Conservation (phyloP, 2,113 vertebrate species). For the Hippopotamus amphibius region DNA sequence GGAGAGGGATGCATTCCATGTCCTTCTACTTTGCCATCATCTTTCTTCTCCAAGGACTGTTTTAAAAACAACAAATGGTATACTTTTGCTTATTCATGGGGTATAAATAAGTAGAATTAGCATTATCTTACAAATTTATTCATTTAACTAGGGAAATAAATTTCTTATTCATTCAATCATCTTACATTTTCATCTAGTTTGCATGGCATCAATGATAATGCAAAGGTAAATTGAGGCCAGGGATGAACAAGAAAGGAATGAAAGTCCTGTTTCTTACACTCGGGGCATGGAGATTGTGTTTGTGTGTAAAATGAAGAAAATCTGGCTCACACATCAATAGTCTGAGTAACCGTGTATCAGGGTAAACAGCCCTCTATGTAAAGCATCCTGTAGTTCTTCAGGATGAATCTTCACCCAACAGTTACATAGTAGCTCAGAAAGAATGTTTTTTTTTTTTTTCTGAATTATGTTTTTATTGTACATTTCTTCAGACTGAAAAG, state of each 20-base stretch:
- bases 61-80: background rate
- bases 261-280: background rate
- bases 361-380: background rate
- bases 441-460: constrained; percentile 79
- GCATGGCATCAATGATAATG: background rate
- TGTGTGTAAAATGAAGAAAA: background rate
- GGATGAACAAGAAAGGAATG: background rate
- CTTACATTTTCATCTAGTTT: background rate
- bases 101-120: background rate
- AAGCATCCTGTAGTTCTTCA: background rate
- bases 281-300: background rate
- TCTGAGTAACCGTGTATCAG: background rate
- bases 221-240: background rate
- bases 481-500: constrained; percentile 93
- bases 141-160: background rate
- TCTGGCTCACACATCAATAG: background rate
- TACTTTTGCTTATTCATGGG: background rate
- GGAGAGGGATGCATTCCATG: too few relatives aligned
- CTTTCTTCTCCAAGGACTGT: background rate
- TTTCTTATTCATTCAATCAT: background rate
- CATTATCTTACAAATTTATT: background rate
- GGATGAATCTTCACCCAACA: background rate
- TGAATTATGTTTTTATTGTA: constrained; percentile 96
- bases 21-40: too few relatives aligned
- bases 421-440: background rate